phyloP scores from a whole-genome alignment of 2,113 vertebrate species.

The Apeltes quadracus region DNA sequence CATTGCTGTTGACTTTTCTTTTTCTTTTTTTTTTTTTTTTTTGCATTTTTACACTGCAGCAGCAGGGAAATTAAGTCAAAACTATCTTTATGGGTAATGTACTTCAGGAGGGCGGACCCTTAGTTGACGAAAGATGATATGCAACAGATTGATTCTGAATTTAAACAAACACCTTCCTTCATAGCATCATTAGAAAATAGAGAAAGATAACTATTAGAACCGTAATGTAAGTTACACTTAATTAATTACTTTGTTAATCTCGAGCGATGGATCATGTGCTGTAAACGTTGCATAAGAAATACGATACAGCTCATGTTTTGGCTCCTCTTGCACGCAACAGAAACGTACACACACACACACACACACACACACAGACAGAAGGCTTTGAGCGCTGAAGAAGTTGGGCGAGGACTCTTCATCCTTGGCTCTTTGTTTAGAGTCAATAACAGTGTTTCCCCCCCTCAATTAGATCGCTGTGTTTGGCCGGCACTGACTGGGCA shows the following conservation, averaged over 20 bases:
- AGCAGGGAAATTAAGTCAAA: background rate
- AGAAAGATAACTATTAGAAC: background rate
- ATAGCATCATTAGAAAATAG: background rate
- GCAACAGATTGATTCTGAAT: background rate
- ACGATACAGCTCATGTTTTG: slow-evolving; percentile 43
- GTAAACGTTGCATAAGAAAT: slow-evolving; percentile 25
- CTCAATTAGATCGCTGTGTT: slow-evolving; percentile 67
- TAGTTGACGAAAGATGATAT: background rate
- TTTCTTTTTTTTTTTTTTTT: background rate
- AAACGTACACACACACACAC: slow-evolving; percentile 2
- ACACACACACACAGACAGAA: slow-evolving; percentile 37
- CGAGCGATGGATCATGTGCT: slow-evolving; percentile 10
- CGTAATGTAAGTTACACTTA: no score
- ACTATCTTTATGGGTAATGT: no score
- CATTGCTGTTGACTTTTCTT: background rate
- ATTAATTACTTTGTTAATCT: no score
- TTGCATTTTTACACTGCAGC: background rate
- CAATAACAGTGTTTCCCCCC: slow-evolving; percentile 70
- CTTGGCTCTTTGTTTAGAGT: slow-evolving; percentile 68
- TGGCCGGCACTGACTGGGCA: slow-evolving; percentile 49
- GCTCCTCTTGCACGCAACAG: slow-evolving; percentile 41
- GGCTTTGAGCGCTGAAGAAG: slow-evolving; percentile 60
- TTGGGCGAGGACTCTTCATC: slow-evolving; percentile 68
- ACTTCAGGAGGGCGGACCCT: background rate
- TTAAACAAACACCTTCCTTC: background rate